Evolutionary conservation across 2,888 invertebrate species (phyloP), one percentile per base, ranked within the genome.

Genomic region (Parasteatoda lunata): DNA sequence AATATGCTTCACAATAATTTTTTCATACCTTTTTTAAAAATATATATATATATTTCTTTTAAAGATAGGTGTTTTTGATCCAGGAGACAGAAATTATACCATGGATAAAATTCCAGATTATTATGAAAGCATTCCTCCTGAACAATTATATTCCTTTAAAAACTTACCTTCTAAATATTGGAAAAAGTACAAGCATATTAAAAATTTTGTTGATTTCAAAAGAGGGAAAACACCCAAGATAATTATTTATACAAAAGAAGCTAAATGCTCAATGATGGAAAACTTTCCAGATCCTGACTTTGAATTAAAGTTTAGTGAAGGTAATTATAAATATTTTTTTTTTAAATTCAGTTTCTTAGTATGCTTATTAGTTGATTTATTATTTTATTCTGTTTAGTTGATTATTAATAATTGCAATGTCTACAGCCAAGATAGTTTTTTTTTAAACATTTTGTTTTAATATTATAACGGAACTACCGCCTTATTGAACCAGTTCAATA

Each of bases 201-300:
- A 95, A 81, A 94, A 97, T 88, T 98, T 98, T 93, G 96, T 98
- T 11, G 95, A 96, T 90, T 93, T 98, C 89, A 96, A 98, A 0
- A 95, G 96, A 91, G 96, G 97, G 13, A 97, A 97, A 93, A 98
- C 98, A 7, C 96, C 97, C 0, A 98, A 98, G 93, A 94, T 98
- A 48, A 98, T 97, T 0, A 94, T 96, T 79, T 98, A 97, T 91
- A 96, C 96, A 77, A 91, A 94, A 76, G 93, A 94, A 91, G 96
- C 97, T 2, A 98, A 98, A 92, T 97, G 96, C 91, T 94, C 96
- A 90, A 94, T 98, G 48, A 98, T 98, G 98, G 98, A 98, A 93
- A 98, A 96, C 91, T 93, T 95, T 0, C 94, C 94, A 0, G 91
- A 93, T 90, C 94, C 95, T 2, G 96, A 97, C 92, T 96, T 96